Conservation (phyloP, 2,797 vertebrate genomes). For the Anas bahamensis region DNA sequence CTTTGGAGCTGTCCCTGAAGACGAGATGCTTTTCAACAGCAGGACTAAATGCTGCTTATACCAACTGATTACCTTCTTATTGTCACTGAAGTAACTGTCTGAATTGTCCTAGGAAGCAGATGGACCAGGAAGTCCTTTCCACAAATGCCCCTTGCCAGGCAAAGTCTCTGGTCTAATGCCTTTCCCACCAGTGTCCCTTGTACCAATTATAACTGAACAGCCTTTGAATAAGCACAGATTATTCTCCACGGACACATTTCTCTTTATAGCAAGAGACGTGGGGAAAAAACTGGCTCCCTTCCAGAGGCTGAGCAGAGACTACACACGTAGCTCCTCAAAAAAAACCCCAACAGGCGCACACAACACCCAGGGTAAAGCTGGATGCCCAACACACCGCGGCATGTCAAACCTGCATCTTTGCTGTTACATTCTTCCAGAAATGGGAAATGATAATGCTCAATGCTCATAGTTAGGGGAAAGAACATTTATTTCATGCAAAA, state of each 20-base stretch:
- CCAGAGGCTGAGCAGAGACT: neutral
- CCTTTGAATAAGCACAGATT: neutral
- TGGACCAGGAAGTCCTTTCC: neutral
- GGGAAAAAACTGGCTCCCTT: neutral
- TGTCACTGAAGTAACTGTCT: neutral
- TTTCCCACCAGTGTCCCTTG: neutral
- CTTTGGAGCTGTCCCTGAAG: neutral
- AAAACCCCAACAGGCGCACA: neutral
- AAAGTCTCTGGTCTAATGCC: neutral
- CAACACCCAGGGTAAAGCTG: neutral
- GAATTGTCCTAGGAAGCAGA: neutral
- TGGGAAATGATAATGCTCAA: neutral
- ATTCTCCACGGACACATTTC: neutral
- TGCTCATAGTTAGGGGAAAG: accelerated
- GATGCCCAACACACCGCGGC: neutral
- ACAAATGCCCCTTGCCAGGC: neutral
- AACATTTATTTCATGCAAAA: neutral
- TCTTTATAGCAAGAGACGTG: neutral
- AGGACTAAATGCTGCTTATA: neutral
- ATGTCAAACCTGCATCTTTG: neutral
- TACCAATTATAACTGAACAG: neutral
- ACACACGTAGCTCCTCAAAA: neutral
- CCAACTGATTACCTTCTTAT: neutral
- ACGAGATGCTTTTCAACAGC: neutral
- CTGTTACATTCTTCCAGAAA: neutral